Conservation (phyloP, 2,888 invertebrate species). For the Atethmia centrago region DNA sequence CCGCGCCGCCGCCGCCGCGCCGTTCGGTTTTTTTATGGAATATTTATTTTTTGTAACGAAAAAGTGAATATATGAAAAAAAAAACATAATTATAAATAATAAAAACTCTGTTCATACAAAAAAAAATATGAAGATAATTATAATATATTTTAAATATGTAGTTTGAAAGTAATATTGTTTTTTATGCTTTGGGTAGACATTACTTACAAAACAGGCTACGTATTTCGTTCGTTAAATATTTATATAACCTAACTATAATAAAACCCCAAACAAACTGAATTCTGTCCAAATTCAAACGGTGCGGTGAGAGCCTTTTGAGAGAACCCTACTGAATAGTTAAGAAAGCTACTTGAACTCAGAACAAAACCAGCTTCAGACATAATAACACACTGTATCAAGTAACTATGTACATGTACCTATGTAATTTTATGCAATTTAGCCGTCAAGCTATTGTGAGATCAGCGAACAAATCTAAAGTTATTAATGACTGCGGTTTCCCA, state of each 20-base stretch:
- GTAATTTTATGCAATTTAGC: slow-evolving; percentile 66
- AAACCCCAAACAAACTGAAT: slow-evolving; percentile 1
- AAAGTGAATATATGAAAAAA: too few relatives aligned
- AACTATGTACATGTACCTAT: slow-evolving; percentile 19
- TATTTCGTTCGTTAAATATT: background rate
- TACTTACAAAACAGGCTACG: background rate
- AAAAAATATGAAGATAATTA: too few relatives aligned
- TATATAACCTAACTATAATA: background rate
- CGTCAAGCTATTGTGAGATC: slow-evolving; percentile 63
- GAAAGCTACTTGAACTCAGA: slow-evolving; percentile 38
- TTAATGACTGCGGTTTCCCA: slow-evolving; percentile 53
- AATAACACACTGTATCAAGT: slow-evolving; percentile 48
- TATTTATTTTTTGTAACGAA: too few relatives aligned
- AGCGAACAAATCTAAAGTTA: slow-evolving; percentile 52
- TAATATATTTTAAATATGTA: too few relatives aligned
- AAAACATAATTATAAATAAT: background rate
- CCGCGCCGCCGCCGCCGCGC: too few relatives aligned
- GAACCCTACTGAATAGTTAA: slow-evolving; percentile 20
- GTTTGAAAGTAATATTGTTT: too few relatives aligned
- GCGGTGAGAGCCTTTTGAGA: slow-evolving; percentile 12
- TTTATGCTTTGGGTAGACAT: too few relatives aligned
- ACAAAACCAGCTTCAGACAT: slow-evolving; percentile 46
- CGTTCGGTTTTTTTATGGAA: too few relatives aligned
- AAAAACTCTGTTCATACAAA: background rate
- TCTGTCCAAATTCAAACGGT: slow-evolving; percentile 13